phyloP scores from a whole-genome alignment of 1,140 invertebrate genomes.

The Drosophila miranda region DNA sequence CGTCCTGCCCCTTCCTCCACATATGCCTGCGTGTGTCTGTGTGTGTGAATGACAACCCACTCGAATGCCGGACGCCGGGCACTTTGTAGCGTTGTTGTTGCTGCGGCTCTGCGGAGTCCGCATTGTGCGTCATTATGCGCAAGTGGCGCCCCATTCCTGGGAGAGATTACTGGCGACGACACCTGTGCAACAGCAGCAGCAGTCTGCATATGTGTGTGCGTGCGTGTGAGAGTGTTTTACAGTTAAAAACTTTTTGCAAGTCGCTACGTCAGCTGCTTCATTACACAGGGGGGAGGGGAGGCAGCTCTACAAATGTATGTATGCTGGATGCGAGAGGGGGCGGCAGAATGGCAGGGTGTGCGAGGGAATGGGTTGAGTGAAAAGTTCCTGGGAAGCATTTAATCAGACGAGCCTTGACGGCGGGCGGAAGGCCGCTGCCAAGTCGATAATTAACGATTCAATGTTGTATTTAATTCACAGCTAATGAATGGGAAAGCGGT shows the following conservation, averaged over 20 bases:
- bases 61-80: slow-evolving; percentile 45
- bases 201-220: slow-evolving; percentile 24
- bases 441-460: slow-evolving; percentile 20
- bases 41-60: slow-evolving; percentile 65
- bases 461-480: no score
- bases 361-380: slow-evolving; percentile 29
- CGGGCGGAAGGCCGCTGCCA: slow-evolving; percentile 8
- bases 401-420: slow-evolving; percentile 5
- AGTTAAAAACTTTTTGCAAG: slow-evolving; percentile 69
- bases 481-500: no score
- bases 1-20: neutral
- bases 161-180: slow-evolving; percentile 76
- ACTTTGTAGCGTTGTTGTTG: slow-evolving; percentile 45
- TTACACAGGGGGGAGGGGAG: slow-evolving; percentile 60
- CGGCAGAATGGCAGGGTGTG: slow-evolving; percentile 13
- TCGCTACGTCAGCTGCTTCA: slow-evolving; percentile 78
- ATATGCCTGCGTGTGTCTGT: slow-evolving; percentile 26
- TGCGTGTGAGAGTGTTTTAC: slow-evolving; percentile 46
- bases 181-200: slow-evolving; percentile 61
- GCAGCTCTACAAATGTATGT: slow-evolving; percentile 33
- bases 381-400: slow-evolving; percentile 36
- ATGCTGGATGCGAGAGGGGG: neutral
- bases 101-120: slow-evolving; percentile 47
- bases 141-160: slow-evolving; percentile 63
- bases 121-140: slow-evolving; percentile 77